Evolutionary conservation across 2,888 invertebrate genomes (phyloP), one percentile per base, ranked within the genome.

Genomic region (Sphaerophoria taeniata): DNA sequence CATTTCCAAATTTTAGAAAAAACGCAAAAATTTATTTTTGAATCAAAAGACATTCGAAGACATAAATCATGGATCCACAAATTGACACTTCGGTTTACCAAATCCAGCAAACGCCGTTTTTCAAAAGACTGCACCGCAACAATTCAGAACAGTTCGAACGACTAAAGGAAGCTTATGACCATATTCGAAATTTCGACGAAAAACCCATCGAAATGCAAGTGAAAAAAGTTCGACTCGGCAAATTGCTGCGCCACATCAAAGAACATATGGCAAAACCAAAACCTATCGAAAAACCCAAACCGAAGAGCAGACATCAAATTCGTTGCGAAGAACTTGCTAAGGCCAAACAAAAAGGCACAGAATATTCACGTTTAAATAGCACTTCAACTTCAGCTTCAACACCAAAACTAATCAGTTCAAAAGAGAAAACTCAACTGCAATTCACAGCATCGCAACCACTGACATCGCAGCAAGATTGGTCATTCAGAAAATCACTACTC

Each of bases 91-190:
- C 31, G n/a, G 24, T 39, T 11, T 85, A 85, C 24, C 84, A 80
- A 85, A 80, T 85, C 33, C 80, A 80, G 14, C 61, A 61, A 1
- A 80, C 84, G 14, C 72, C 84, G 0, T 85, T 51, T 33, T 80
- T 85, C 11, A 55, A 63, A 3, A 61, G 75, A 0, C 36, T 85
- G 0, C 80, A 85, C 69, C 72, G 76, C 11, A 80, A 69, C 6
- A 69, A 80, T 14, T 53, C 72, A 1, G 75, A 80, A 0, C 76
- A 85, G 24, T 73, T 80, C 12, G 76, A 80, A 3, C 55, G 80
- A 33, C 33, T 85, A 0, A 76, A 58, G 5, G 36, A 69, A 33
- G 84, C 84, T 4, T 85, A 73, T 39, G 76, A 80, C 11, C 69
- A 16, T 14, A 72, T 80, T 34, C 51, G 69, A 5, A 76, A 34